These are phyloP conservation scores for Hypothenemus hampei DNA, from an alignment of 1,140 invertebrate species.

Conservation along the genomic window DNA sequence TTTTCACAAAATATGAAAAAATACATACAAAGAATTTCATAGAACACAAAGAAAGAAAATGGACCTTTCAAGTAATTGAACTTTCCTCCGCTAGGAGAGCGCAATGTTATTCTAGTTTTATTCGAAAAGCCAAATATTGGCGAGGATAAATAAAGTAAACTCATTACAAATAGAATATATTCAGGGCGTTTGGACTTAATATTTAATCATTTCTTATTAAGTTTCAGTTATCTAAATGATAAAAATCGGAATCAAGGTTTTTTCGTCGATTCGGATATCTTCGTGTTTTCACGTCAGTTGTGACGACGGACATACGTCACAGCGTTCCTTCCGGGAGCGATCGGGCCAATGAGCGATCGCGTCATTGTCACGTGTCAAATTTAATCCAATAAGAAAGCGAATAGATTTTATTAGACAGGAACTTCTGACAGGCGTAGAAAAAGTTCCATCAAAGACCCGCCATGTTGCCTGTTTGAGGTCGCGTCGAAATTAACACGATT, in stretches of 20 bases:
- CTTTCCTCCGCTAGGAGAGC: too few species aligned
- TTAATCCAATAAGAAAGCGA: conserved; percentile 51
- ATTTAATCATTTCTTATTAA: neutral
- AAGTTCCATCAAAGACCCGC: conserved; percentile 88
- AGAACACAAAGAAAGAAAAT: too few species aligned
- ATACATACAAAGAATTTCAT: too few species aligned
- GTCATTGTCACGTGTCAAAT: conserved; percentile 52
- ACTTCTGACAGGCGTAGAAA: conserved; percentile 88
- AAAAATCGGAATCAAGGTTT: conserved; percentile 9
- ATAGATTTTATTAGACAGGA: conserved; percentile 63
- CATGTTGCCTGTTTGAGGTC: conserved; percentile 77
- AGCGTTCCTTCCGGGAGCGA: conserved; percentile 45
- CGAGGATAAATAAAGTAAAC: too few species aligned
- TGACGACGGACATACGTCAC: conserved; percentile 45
- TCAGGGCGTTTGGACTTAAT: too few species aligned
- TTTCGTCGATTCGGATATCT: conserved; percentile 12
- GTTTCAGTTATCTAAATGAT: neutral
- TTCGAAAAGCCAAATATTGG: too few species aligned
- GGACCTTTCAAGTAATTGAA: too few species aligned
- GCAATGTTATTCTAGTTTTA: too few species aligned
- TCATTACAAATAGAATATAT: too few species aligned
- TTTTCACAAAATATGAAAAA: too few species aligned
- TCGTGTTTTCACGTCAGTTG: conserved; percentile 22
- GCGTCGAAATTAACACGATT: conserved; percentile 64
- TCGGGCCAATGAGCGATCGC: conserved; percentile 40